phyloP scores from a whole-genome alignment of 2,888 invertebrate species.

The Stenodema calcarata region DNA sequence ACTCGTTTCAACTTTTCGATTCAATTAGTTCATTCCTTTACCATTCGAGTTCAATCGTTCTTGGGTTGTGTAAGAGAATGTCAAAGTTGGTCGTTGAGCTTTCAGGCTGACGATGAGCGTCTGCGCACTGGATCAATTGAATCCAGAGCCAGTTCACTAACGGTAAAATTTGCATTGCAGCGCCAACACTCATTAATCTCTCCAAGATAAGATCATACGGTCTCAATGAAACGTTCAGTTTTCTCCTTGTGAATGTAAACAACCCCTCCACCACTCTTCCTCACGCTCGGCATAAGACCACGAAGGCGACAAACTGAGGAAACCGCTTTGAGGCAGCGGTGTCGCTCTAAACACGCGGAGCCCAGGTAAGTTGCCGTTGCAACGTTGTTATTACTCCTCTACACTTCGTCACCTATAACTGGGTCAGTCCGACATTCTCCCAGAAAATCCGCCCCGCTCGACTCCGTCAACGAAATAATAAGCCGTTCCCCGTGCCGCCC shows the following conservation, averaged over 20 bases:
- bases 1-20: neutral
- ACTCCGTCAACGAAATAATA: neutral
- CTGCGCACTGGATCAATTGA: neutral
- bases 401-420: neutral
- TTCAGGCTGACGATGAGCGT: neutral
- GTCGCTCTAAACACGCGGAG: neutral
- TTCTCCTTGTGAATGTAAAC: too few species aligned
- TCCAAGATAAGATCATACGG: too few species aligned
- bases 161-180: too few species aligned
- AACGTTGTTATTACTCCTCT: neutral
- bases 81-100: neutral
- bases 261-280: too few species aligned
- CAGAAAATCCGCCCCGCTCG: neutral
- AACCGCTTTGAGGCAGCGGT: neutral
- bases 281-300: neutral
- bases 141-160: neutral
- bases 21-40: neutral
- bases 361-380: neutral
- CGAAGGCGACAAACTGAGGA: neutral
- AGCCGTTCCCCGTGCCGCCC: neutral
- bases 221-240: too few species aligned
- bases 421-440: neutral
- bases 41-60: neutral
- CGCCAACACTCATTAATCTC: too few species aligned
- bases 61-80: neutral